phyloP scores from a whole-genome alignment of 2,113 vertebrate species.

The Erinaceus europaeus region DNA sequence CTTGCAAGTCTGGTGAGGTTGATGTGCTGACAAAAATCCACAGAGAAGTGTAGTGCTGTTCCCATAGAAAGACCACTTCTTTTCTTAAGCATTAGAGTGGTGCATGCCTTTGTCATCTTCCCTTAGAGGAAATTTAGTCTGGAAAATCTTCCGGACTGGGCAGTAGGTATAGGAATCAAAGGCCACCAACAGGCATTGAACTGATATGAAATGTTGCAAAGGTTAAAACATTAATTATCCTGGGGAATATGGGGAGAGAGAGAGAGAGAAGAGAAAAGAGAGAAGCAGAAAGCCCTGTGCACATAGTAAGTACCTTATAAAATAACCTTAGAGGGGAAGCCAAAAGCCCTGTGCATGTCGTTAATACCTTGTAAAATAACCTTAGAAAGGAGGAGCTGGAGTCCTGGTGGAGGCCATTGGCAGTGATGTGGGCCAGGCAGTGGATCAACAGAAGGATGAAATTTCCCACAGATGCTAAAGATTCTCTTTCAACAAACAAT shows the following conservation, averaged over 20 bases:
- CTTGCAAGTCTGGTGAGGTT: background rate
- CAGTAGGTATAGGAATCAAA: background rate
- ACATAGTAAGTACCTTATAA: conserved; percentile 84
- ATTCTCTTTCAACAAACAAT: conserved; percentile 85
- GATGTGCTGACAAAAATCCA: background rate
- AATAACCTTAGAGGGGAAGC: conserved; percentile 82
- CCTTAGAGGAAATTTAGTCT: background rate
- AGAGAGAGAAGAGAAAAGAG: background rate
- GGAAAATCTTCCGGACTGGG: background rate
- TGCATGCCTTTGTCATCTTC: background rate
- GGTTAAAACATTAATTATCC: background rate
- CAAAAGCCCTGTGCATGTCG: background rate
- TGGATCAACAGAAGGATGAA: conserved; percentile 89
- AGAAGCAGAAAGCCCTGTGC: background rate
- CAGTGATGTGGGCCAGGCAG: conserved; percentile 85
- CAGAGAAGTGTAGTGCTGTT: background rate
- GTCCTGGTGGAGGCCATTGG: conserved; percentile 79
- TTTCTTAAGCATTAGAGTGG: background rate
- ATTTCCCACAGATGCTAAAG: conserved; percentile 85
- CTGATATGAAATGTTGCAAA: conserved; percentile 16
- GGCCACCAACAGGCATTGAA: background rate
- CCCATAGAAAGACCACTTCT: background rate
- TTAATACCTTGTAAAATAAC: conserved; percentile 88
- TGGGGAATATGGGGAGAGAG: background rate
- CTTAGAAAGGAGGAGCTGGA: conserved; percentile 82